Evolutionary conservation across 1,140 invertebrate species (phyloP), one percentile per base, ranked within the genome.

Genomic region (Brachionus koreanus): DNA sequence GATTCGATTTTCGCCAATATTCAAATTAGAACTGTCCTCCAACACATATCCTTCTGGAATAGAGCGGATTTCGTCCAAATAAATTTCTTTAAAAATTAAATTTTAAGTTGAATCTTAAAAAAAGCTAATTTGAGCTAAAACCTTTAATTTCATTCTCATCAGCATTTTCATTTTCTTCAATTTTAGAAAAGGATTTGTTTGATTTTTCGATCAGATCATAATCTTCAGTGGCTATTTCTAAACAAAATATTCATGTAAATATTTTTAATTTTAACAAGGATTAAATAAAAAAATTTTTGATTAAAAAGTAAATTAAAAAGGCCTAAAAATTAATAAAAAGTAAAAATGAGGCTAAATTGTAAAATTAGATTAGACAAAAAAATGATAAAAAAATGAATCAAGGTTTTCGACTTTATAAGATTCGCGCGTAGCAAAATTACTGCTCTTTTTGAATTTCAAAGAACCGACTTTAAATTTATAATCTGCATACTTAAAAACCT

Each of bases 51-150:
- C 69, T 46, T 74, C 69, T 33, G 43, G 25, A 12, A 25, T 16
- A 2, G 69, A 46, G 9, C 42, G 37, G 9, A 74, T 13, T 74
- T 74, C 69, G n/a, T 74, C 69, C 12, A 74, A 46, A 74, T 74
- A 74, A 5, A 69, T 37, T 19, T 69, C 65, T 69, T 39, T 6
- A 29, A 63, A 23, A 37, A 4, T 29, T 16, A 5, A 29, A 2
- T 29, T 3, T 3, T 29, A 2, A 29, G 29, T 29, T 29, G 29
- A 29, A 29, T 29, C 29, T 29, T 29, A 29, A 29, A 29, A 29
- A 2, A 2, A 29, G 29, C 1, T 29, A 29, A 29, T 29, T 29
- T 2, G 3, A 3, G 29, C 1, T 29, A 65, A 65, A 33, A 65
- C 63, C 63, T 65, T 65, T 33, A 12, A 37, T 33, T 33, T n/a